Evolutionary conservation across 2,113 vertebrate genomes (phyloP), one percentile per base, ranked within the genome.

Genomic region (Uria lomvia): DNA sequence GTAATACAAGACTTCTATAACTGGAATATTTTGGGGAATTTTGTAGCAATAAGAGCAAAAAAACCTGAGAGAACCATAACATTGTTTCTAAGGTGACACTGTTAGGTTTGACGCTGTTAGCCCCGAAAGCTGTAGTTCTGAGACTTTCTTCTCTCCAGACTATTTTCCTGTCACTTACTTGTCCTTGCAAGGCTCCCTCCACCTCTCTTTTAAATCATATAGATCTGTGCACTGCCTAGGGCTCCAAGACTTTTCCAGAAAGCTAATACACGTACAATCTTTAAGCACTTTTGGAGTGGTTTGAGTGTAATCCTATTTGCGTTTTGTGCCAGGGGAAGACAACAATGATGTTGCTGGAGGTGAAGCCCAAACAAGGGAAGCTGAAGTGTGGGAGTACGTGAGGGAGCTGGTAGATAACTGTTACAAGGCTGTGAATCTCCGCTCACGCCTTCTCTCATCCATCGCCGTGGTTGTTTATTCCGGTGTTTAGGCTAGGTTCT

Each of bases 351-450:
- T 62, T 15, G 26, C 82, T 83, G 38, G 53, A 86, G 88, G 71
- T 50, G 24, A 76, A 96, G 62, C 45, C 82, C 63, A 67, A 74
- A 74, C 47, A 90, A 79, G 78, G 75, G 79, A 90, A 86, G 52
- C 42, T 49, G 32, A 70, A 53, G 42, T 8, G 49, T 63, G 67
- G 59, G 66, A 94, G 90, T 72, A 42, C 0, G 26, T 8, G 52
- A 74, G 53, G 72, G 68, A 91, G 56, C 42, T 1, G 16, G 55
- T 49, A 32, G 58, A 40, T 59, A 87, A 50, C 36, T 49, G 56
- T 40, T 34, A 36, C 3, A 45, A 15, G 71, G 36, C n/a, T 79
- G 81, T 42, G 78, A 73, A 55, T 20, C 62, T 62, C 53, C 2
- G 2, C 65, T 86, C 7, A 0, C 19, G 40, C 43, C 19, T 78